Evolutionary conservation across 2,888 invertebrate species (phyloP), one percentile per base, ranked within the genome.

Genomic region (Venusia cambrica): DNA sequence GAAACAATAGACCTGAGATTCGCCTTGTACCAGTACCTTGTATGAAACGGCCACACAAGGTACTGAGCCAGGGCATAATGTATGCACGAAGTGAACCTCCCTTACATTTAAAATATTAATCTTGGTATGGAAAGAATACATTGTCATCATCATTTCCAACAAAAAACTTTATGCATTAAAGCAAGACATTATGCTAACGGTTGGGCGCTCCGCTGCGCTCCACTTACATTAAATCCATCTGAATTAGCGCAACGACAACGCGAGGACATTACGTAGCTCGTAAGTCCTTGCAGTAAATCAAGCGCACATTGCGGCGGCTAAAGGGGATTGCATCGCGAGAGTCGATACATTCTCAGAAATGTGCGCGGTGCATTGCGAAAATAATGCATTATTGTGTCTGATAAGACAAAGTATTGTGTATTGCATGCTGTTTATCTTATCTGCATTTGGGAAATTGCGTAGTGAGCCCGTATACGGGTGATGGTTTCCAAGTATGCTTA

Each of bases 281-380:
- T 57, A 58, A 63, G 61, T 67, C 62, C 67, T 67, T 59, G 67
- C 55, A 61, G 64, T 75, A 71, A 73, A 73, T 72, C 69, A 73
- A 38, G 43, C 39, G 39, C 40, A 34, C 45, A 38, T 36, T 47
- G 46, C 47, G 38, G 39, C 44, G 38, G 42, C 45, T 47, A 39
- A 41, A 45, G 45, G 41, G 45, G 36, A 46, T 42, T 51, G 48
- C 44, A 39, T 14, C 42, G 36, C 27, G 35, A 41, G 34, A 35
- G 39, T 33, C 43, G 37, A 48, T 51, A 41, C 41, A 37, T 38
- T 27, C 13, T 19, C 28, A 10, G 24, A 4, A 25, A 26, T 26
- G 38, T 39, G 14, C 14, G 26, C 21, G 25, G 10, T 17, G 14
- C 30, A 30, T 28, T 12, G 18, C 22, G 20, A 33, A 3, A 13